Evolutionary conservation across 2,888 invertebrate species (phyloP).

Genomic region (Cantharis lateralis): DNA sequence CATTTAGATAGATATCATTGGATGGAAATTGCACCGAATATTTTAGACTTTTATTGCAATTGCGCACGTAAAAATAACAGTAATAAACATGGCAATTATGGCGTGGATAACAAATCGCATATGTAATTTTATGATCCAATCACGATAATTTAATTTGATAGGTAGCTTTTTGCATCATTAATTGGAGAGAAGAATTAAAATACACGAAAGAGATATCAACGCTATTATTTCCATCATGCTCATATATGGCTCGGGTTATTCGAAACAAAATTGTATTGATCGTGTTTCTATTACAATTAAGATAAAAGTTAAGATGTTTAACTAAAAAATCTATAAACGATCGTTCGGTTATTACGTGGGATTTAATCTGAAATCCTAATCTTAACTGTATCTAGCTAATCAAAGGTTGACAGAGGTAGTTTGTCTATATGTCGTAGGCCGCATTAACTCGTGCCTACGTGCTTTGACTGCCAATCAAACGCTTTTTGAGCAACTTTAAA

Average conservation of each 20-base stretch:
- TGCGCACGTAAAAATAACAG: not conserved
- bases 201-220: not conserved
- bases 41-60: conserved; percentile 11
- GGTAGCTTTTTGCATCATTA: not conserved
- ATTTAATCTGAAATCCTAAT: conserved; percentile 38
- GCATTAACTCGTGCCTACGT: conserved; percentile 40
- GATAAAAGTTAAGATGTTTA: conserved; percentile 16
- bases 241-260: not conserved
- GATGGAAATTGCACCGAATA: conserved; percentile 21
- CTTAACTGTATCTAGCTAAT: conserved; percentile 44
- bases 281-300: conserved; percentile 6
- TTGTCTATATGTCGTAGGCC: conserved; percentile 36
- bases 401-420: conserved; percentile 19
- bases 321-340: conserved; percentile 23
- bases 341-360: conserved; percentile 19
- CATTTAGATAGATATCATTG: conserved; percentile 29
- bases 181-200: not conserved
- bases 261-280: not conserved
- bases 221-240: not conserved
- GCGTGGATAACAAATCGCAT: not conserved
- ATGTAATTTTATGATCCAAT: not conserved
- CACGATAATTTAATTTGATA: not conserved
- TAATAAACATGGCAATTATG: not conserved
- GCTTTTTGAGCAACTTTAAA: conserved; percentile 38
- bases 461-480: conserved; percentile 46